These are phyloP conservation scores for Bursaphelenchus okinawaensis DNA, from an alignment of 2,888 invertebrate species.

Conservation along the genomic window DNA sequence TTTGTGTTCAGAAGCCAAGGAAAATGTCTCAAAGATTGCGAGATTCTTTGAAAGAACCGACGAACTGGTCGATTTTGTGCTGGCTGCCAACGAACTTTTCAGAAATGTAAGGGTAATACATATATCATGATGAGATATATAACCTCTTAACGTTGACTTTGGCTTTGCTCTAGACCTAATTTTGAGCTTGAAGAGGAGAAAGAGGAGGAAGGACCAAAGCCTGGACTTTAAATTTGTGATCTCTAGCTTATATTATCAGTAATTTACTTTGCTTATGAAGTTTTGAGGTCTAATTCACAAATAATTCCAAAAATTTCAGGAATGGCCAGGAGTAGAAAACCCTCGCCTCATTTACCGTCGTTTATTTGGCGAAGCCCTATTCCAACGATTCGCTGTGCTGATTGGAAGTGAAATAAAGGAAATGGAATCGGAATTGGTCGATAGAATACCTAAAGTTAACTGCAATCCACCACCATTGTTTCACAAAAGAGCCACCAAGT, in stretches of 20 bases:
- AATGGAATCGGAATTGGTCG: conserved; percentile 23
- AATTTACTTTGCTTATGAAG: too few relatives aligned
- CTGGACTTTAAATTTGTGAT: too few relatives aligned
- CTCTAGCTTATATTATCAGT: too few relatives aligned
- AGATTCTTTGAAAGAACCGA: conserved; percentile 45
- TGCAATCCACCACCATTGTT: conserved; percentile 37
- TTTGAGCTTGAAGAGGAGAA: too few relatives aligned
- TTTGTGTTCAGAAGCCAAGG: conserved; percentile 35
- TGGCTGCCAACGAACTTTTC: conserved; percentile 38
- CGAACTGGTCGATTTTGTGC: conserved; percentile 46
- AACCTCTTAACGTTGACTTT: too few relatives aligned
- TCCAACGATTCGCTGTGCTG: conserved; percentile 29
- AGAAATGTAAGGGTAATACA: conserved; percentile 23
- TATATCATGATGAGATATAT: too few relatives aligned
- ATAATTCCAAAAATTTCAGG: too few relatives aligned
- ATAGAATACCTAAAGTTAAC: conserved; percentile 14
- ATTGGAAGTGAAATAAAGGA: conserved; percentile 26
- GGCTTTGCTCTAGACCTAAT: too few relatives aligned
- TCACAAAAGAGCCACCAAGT: conserved; percentile 37
- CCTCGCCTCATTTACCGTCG: conserved; percentile 26
- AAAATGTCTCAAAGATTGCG: conserved; percentile 40
- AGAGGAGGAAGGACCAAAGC: too few relatives aligned
- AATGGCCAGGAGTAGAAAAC: conserved; percentile 40
- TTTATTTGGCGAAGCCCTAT: conserved; percentile 28
- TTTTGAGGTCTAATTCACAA: too few relatives aligned